Percentiles rank a stretch among this genome's conserved stretches.
phyloP scores from a whole-genome alignment of 64 coral and sea anemone species.

The Trachythela sp. region DNA sequence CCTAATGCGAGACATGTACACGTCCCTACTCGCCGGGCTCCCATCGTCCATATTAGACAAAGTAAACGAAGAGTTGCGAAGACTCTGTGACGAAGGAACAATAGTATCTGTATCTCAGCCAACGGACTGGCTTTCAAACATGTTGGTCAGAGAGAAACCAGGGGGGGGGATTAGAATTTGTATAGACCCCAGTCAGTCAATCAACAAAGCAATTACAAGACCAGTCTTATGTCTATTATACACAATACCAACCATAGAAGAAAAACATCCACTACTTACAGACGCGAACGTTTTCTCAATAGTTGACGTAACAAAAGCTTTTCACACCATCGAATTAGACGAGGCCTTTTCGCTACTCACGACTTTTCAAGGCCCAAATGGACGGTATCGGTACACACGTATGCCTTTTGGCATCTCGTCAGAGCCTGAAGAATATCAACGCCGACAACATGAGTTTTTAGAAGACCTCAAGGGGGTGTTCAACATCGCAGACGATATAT shows the following conservation, averaged over 20 bases:
- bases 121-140: not conserved
- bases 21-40: not conserved
- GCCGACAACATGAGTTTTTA: not conserved
- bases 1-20: not conserved
- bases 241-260: not conserved
- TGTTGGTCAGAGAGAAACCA: not conserved
- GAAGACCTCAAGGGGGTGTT: not conserved
- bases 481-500: not conserved
- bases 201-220: not conserved
- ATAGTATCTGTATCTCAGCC: not conserved
- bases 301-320: not conserved
- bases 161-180: not conserved
- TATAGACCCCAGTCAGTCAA: not conserved
- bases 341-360: not conserved
- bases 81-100: not conserved
- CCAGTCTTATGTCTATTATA: too few species aligned
- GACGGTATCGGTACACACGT: slow-evolving; percentile 13
- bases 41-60: not conserved
- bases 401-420: slow-evolving; percentile 11
- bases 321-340: not conserved
- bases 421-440: slow-evolving; percentile 14
- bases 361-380: not conserved
- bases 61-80: not conserved
- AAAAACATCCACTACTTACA: not conserved
- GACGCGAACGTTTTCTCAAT: not conserved